Evolutionary conservation across 2,797 vertebrate species (phyloP).

Genomic region (Lates japonicus): DNA sequence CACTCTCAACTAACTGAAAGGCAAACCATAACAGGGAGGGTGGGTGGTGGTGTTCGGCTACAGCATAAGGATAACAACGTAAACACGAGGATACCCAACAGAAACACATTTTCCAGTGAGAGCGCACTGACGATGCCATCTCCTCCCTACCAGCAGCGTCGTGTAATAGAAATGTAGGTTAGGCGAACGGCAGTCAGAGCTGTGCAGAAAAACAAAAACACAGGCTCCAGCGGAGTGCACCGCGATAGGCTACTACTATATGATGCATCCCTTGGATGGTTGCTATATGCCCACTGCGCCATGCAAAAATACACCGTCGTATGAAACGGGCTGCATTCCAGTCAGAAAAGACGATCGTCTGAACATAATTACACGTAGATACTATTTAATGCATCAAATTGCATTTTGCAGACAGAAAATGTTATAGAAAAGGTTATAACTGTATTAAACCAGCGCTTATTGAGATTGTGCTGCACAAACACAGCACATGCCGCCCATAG

Average conservation of each 20-base stretch:
- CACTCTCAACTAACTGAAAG: conserved; percentile 42
- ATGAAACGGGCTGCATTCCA: conserved; percentile 42
- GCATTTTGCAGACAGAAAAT: conserved; percentile 13
- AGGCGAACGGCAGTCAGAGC: conserved; percentile 80
- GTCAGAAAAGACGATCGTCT: conserved; percentile 8
- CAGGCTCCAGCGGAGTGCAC: conserved; percentile 77
- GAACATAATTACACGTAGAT: neutral
- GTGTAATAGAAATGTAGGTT: conserved; percentile 85
- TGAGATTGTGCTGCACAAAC: conserved; percentile 70
- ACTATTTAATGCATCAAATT: conserved; percentile 26
- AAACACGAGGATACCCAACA: conserved; percentile 80
- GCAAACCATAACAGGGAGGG: conserved; percentile 46
- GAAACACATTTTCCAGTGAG: conserved; percentile 70
- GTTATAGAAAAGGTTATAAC: conserved; percentile 29
- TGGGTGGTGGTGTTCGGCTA: conserved; percentile 50
- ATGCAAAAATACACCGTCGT: conserved; percentile 74
- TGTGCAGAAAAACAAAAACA: conserved; percentile 87
- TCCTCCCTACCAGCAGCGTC: conserved; percentile 76
- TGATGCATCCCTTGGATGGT: conserved; percentile 82
- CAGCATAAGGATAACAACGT: conserved; percentile 73
- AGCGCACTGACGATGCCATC: conserved; percentile 73
- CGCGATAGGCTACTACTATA: conserved; percentile 81
- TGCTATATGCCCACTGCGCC: conserved; percentile 85
- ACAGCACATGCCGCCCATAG: conserved; percentile 78
- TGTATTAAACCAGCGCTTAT: conserved; percentile 41